phyloP scores from a whole-genome alignment of 2,113 vertebrate species.

The Hydropotes inermis region DNA sequence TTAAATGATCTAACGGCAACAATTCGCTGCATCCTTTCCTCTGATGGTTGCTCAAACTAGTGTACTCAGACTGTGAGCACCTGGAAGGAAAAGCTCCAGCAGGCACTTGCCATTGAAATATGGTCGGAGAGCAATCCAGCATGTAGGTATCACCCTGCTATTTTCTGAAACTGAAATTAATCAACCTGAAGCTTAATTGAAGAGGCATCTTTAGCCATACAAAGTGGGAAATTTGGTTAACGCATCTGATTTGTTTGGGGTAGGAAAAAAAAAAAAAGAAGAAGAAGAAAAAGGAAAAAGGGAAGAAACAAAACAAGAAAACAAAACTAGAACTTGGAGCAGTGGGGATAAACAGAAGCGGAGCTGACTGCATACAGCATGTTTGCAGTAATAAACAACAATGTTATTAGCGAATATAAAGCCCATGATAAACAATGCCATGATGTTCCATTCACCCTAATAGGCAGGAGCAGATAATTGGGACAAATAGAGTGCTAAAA shows the following conservation, averaged over 20 bases:
- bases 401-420: slow-evolving; percentile 79
- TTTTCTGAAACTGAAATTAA: slow-evolving; percentile 57
- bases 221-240: slow-evolving; percentile 31
- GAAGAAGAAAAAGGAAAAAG: not conserved
- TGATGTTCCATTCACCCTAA: slow-evolving; percentile 79
- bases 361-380: slow-evolving; percentile 39
- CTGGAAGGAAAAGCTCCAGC: slow-evolving; percentile 47
- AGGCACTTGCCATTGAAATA: slow-evolving; percentile 50
- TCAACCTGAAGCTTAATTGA: slow-evolving; percentile 37
- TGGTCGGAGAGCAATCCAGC: not conserved
- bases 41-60: not conserved
- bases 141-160: slow-evolving; percentile 6
- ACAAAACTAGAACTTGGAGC: slow-evolving; percentile 34
- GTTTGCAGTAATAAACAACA: slow-evolving; percentile 79
- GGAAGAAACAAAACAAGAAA: not conserved
- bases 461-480: slow-evolving; percentile 79
- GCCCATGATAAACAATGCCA: slow-evolving; percentile 71
- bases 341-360: slow-evolving; percentile 65
- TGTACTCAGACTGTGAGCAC: slow-evolving; percentile 37
- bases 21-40: slow-evolving; percentile 45
- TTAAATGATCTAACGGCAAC: slow-evolving; percentile 49
- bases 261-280: not conserved
- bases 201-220: slow-evolving; percentile 48
- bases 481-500: slow-evolving; percentile 79
- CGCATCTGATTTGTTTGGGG: slow-evolving; percentile 58